phyloP scores from a whole-genome alignment of 2,797 vertebrate species.

The Mico argentatus region DNA sequence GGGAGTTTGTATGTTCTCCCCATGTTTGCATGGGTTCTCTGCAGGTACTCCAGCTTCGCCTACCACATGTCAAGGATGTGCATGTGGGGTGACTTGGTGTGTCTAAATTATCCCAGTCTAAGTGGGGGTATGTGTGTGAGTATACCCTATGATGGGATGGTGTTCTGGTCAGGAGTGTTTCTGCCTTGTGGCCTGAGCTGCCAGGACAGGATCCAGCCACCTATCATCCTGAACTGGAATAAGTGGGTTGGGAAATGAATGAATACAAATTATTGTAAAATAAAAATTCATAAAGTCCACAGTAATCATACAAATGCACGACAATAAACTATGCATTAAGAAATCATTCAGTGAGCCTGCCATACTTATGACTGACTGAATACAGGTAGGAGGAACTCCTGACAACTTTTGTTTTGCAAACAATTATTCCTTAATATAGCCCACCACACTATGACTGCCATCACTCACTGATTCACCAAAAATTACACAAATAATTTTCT shows the following conservation, averaged over 20 bases:
- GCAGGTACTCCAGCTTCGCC: not conserved
- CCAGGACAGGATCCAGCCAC: not conserved
- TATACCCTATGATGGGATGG: not conserved
- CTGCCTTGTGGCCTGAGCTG: not conserved
- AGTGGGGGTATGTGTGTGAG: not conserved
- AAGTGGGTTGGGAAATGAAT: not conserved
- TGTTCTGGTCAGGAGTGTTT: not conserved
- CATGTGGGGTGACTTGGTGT: not conserved
- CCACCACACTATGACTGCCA: not conserved
- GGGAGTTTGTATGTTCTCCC: not conserved
- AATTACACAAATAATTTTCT: not conserved
- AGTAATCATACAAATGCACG: not conserved
- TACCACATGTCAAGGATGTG: not conserved
- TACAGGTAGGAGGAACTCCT: not conserved
- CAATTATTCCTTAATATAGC: not conserved
- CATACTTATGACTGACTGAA: not conserved
- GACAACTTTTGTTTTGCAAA: not conserved
- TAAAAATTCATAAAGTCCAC: not conserved
- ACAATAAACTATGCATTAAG: not conserved
- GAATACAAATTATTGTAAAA: not conserved
- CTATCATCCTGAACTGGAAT: not conserved
- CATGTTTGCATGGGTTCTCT: not conserved
- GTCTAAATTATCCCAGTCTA: not conserved
- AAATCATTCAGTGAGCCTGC: not conserved
- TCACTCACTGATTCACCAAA: not conserved